Evolutionary conservation across 2,797 vertebrate species (phyloP), one percentile per base, ranked within the genome.

Genomic region (Sebastes vulpes): DNA sequence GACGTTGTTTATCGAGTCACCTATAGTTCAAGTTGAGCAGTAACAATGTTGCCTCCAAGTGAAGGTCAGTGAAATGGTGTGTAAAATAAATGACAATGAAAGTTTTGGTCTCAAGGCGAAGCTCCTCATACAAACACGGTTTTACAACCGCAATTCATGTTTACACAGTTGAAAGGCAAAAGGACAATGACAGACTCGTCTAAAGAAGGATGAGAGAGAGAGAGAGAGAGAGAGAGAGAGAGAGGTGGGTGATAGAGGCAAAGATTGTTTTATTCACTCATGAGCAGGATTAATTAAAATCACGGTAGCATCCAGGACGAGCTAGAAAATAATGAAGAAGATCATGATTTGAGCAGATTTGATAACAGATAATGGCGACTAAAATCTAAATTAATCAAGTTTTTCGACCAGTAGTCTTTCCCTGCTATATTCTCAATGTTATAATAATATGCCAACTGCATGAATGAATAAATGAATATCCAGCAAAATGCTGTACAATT

Each of bases 81-180:
- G 46, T 68, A 64, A 84, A 84, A 81, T 28, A 80, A 83, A 65
- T n/a, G n/a, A 66, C 72, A 57, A 2, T 38, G 52, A 72, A 79
- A 63, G 52, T 84, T 83, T 79, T 57, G 26, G 65, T 82, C 73
- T 86, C 74, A 84, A 89, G 79, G 78, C 75, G 14, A 77, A 73
- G 63, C 76, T 61, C 53, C 60, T 48, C 65, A 11, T 50, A 71
- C 18, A 53, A 73, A 65, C 61, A 5, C 16, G 2, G 48, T 20
- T 89, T 87, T 81, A 85, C 10, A 59, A 84, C 57, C 8, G 38
- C 71, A 52, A n/a, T 78, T 66, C 71, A 53, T 78, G 76, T 86
- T 86, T 69, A 80, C 71, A 74, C 60, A 38, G 83, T 61, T 61
- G 56, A 86, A 87, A 87, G 76, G 65, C 78, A 89, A 70, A 79